Evolutionary conservation across 2,797 vertebrate species (phyloP).

Genomic region (Amblyraja radiata): DNA sequence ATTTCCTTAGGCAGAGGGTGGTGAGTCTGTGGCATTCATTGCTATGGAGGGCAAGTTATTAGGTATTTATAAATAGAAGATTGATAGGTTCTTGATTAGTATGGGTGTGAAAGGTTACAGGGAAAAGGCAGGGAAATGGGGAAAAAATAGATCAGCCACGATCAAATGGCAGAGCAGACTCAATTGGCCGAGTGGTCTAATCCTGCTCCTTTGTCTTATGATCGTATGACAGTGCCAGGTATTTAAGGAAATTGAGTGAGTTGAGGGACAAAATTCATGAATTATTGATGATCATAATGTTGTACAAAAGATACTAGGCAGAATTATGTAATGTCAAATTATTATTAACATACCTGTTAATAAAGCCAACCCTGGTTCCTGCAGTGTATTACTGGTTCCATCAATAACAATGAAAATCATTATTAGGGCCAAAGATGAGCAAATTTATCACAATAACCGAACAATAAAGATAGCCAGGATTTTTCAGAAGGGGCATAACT

Average conservation of each 20-base stretch:
- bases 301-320: background rate
- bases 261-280: background rate
- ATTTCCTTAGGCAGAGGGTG: too few relatives aligned
- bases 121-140: too few relatives aligned
- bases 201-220: too few relatives aligned
- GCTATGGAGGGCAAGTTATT: too few relatives aligned
- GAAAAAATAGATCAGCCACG: too few relatives aligned
- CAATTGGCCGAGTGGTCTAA: too few relatives aligned
- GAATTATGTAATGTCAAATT: too few relatives aligned
- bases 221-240: background rate
- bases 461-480: background rate
- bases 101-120: too few relatives aligned
- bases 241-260: background rate
- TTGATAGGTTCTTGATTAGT: too few relatives aligned
- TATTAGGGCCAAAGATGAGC: background rate
- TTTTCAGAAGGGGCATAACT: background rate
- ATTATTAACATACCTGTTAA: background rate
- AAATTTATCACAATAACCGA: background rate
- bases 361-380: background rate
- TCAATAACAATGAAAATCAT: background rate
- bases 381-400: background rate
- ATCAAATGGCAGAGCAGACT: too few relatives aligned
- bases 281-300: background rate
- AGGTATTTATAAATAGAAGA: too few relatives aligned
- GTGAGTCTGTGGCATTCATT: too few relatives aligned